phyloP scores from a whole-genome alignment of 2,888 invertebrate species.

The Brassicogethes aeneus region DNA sequence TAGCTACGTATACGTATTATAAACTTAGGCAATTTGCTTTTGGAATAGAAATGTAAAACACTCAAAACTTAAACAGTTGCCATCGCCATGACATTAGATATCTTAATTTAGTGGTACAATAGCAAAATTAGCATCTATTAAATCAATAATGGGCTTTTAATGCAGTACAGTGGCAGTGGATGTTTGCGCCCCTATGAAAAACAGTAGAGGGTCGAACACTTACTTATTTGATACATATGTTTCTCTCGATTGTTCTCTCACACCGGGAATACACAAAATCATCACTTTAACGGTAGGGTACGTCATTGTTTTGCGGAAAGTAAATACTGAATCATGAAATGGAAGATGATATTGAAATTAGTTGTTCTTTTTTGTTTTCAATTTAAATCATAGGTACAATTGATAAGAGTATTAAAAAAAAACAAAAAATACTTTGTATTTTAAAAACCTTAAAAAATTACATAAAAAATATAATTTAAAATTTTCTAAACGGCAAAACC shows the following conservation, averaged over 20 bases:
- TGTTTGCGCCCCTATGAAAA: not conserved
- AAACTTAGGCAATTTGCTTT: too few relatives aligned
- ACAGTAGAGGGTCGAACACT: not conserved
- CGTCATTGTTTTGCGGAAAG: too few relatives aligned
- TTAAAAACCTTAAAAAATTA: too few relatives aligned
- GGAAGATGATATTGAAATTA: too few relatives aligned
- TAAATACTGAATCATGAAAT: too few relatives aligned
- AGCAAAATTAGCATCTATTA: not conserved
- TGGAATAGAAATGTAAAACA: not conserved
- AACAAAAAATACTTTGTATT: too few relatives aligned
- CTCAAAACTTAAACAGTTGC: not conserved
- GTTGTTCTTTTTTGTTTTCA: too few relatives aligned
- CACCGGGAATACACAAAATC: not conserved
- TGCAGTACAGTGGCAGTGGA: not conserved
- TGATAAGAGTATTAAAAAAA: too few relatives aligned
- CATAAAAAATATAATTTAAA: too few relatives aligned
- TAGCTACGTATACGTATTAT: not conserved
- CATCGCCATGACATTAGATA: not conserved
- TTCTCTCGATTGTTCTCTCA: not conserved
- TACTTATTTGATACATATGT: slow-evolving; percentile 4
- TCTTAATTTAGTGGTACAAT: not conserved
- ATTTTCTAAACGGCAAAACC: too few relatives aligned
- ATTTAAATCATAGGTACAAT: too few relatives aligned
- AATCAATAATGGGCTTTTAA: not conserved
- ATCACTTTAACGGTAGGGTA: too few relatives aligned